Base-by-base conservation (phyloP, 2,113 vertebrate genomes). In the Clarias gariepinus region DNA sequence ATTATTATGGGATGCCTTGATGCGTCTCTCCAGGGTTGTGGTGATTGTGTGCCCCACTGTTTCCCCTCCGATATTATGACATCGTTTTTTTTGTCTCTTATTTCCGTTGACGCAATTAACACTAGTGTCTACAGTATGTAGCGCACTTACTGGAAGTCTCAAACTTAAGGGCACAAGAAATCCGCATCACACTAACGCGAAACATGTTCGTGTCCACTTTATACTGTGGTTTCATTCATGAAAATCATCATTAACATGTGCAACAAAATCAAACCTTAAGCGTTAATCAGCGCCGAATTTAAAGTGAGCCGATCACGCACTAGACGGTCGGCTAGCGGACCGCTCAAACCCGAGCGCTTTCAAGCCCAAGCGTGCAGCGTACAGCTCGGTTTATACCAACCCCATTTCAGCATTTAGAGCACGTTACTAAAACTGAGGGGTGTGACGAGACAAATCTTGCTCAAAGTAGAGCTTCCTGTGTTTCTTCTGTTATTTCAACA, bases 401-500 rank as follows among this genome's bases (percentile, higher is more conserved):
- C 21, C 19, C 18, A 12, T 41, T 21, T 5, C 19, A 33, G 8
- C 13, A 15, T 3, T 7, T 36, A 47, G 7, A 58, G 18, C 21
- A 52, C 21, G 6, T 16, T 7, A 52, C 21, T 0, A 52, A 25
- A 76, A 53, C 73, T n/a, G 73, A n/a, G 73, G 16, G 52, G 66
- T 36, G 82, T 71, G 82, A 23, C 52, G 1, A 12, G 9, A 16
- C 15, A 33, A 15, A 55, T 18, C 69, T 84, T 76, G 15, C 83
- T 41, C 36, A 84, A 83, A 12, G 15, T 47, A n/a, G 15, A 5
- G 11, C 55, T 76, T 84, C 83, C 83, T 61, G 12, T 64, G n/a
- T 36, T 53, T 41, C 23, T 52, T 41, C 69, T 47, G 57, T 60
- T 77, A 53, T 85, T 85, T 63, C 71, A 30, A 61, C 57, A 84